Conservation (phyloP, 1,140 invertebrate genomes). For the Monomorium pharaonis region DNA sequence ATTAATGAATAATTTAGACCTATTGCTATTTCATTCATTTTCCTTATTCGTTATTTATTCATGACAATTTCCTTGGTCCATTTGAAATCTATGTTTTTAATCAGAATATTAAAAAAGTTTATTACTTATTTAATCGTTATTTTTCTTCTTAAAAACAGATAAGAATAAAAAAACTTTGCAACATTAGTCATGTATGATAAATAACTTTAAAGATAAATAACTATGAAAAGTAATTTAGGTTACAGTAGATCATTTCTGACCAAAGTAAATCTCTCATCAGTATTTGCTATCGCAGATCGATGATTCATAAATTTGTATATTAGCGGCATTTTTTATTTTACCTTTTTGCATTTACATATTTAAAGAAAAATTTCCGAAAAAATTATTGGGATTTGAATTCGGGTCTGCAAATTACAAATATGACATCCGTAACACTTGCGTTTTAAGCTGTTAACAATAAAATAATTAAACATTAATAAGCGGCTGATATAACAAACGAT, state of each 20-base stretch:
- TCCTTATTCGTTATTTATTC: background rate
- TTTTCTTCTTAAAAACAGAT: background rate
- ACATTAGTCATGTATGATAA: background rate
- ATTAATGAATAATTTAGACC: too few species aligned
- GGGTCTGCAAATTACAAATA: too few species aligned
- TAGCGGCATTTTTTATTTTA: background rate
- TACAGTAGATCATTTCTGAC: background rate
- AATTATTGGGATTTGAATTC: too few species aligned
- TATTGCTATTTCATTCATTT: too few species aligned
- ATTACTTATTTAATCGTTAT: background rate
- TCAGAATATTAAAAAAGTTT: background rate
- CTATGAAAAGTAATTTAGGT: background rate
- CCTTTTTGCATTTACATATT: too few species aligned
- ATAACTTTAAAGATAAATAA: too few species aligned
- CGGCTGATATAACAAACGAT: background rate
- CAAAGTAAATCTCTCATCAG: background rate
- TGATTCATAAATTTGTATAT: background rate
- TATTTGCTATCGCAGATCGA: background rate
- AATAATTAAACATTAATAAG: background rate
- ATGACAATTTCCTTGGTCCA: background rate
- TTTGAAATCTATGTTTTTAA: background rate
- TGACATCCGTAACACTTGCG: too few species aligned
- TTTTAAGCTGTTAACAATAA: background rate
- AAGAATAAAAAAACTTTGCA: background rate
- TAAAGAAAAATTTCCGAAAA: too few species aligned